phyloP scores from a whole-genome alignment of 1,140 invertebrate genomes.

The Atta colombica region DNA sequence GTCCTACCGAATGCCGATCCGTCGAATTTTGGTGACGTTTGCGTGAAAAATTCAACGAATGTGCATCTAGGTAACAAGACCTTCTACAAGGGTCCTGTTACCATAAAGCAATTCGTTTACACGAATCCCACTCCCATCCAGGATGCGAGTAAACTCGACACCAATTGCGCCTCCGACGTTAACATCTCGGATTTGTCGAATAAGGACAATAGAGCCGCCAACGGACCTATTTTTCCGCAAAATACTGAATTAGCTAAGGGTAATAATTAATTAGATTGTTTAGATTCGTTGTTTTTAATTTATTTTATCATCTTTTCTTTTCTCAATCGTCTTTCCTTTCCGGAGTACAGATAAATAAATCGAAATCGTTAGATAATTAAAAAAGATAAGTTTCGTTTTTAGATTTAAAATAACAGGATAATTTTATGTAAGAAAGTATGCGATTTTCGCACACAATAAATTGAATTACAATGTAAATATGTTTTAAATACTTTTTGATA shows the following conservation, averaged over 20 bases:
- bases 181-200: conserved; percentile 55
- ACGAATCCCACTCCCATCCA: conserved; percentile 70
- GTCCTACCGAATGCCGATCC: conserved; percentile 73
- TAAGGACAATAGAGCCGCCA: conserved; percentile 24
- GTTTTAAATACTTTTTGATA: not conserved
- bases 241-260: conserved; percentile 65
- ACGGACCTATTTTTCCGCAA: conserved; percentile 58
- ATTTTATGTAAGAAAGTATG: not conserved
- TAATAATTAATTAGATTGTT: conserved; percentile 32
- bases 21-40: conserved; percentile 86
- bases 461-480: conserved; percentile 2
- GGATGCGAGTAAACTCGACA: not conserved
- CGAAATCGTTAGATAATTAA: not conserved
- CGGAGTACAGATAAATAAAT: not conserved
- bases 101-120: conserved; percentile 89
- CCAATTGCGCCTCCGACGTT: conserved; percentile 6
- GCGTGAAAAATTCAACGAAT: conserved; percentile 88
- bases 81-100: conserved; percentile 89
- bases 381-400: not conserved
- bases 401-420: not conserved
- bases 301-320: not conserved
- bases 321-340: not conserved
- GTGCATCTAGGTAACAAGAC: conserved; percentile 90
- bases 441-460: not conserved
- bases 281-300: not conserved